Evolutionary conservation across 2,888 invertebrate genomes (phyloP).

Genomic region (Cephonodes hylas): DNA sequence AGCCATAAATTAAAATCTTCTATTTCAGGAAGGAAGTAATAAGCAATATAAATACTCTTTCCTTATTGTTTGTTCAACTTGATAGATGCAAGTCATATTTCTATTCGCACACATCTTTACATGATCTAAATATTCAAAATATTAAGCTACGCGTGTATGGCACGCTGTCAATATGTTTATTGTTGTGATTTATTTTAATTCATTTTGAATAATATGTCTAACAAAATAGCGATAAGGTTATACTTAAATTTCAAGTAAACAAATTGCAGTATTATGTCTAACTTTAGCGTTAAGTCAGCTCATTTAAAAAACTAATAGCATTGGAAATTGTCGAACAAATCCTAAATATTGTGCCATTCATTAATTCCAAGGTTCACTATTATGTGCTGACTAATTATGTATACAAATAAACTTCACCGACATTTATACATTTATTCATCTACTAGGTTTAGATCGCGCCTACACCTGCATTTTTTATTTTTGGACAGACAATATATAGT

Average conservation of each 20-base stretch:
- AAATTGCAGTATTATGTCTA: background rate
- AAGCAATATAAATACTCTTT: background rate
- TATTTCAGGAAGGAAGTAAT: background rate
- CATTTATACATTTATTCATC: slow-evolving; percentile 1
- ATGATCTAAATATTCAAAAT: background rate
- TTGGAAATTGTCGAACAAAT: slow-evolving; percentile 7
- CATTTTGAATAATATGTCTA: background rate
- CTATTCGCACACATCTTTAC: no score
- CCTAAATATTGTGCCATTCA: slow-evolving; percentile 13
- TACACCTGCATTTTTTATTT: background rate
- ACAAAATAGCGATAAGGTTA: background rate
- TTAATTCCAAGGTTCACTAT: slow-evolving; percentile 30
- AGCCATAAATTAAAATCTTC: background rate
- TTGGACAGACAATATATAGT: no score
- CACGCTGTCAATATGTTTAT: no score
- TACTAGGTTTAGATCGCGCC: background rate
- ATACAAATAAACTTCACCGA: slow-evolving; percentile 13
- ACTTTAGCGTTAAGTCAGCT: background rate
- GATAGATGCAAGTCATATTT: no score
- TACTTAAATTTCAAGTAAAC: background rate
- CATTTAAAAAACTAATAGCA: background rate
- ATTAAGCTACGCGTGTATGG: no score
- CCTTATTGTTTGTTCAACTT: no score
- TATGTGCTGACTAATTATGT: slow-evolving; percentile 30
- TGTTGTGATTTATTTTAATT: no score